These are phyloP conservation scores for Ephestia elutella DNA, from an alignment of 1,140 invertebrate genomes.

Conservation along the genomic window DNA sequence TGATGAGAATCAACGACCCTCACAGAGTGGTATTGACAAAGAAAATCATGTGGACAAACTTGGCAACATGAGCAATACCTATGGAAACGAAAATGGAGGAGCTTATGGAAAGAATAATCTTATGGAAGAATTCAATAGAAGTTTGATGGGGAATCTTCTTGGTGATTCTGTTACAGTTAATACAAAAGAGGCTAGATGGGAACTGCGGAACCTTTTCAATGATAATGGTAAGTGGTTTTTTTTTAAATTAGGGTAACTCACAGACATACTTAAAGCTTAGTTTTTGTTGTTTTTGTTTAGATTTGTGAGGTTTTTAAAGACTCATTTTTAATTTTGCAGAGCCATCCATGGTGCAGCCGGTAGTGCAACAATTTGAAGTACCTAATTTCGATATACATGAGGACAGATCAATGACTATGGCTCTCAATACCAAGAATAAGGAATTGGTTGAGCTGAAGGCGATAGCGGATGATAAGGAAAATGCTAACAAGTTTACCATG, in stretches of 20 bases:
- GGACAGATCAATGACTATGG: conserved; percentile 76
- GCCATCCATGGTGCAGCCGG: conserved; percentile 60
- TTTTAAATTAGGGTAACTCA: background rate
- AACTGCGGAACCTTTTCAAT: conserved; percentile 67
- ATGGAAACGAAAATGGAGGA: conserved; percentile 36
- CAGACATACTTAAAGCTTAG: too few species aligned
- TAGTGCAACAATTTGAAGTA: conserved; percentile 59
- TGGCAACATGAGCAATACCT: conserved; percentile 18
- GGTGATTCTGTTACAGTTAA: conserved; percentile 76
- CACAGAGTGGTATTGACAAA: conserved; percentile 36
- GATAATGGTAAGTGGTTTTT: conserved; percentile 52
- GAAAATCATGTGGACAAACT: conserved; percentile 45
- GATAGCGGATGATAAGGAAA: conserved; percentile 61
- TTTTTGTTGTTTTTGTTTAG: background rate
- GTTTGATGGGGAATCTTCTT: conserved; percentile 64
- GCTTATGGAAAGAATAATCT: conserved; percentile 60
- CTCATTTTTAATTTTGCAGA: conserved; percentile 33
- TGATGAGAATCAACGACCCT: conserved; percentile 43
- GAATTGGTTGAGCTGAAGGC: conserved; percentile 35
- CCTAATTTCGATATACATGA: conserved; percentile 77
- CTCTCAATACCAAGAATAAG: conserved; percentile 60
- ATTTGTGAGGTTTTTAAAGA: background rate
- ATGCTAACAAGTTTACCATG: conserved; percentile 51
- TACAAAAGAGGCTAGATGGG: conserved; percentile 76
- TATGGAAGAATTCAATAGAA: conserved; percentile 69